Conservation (phyloP, 2,888 invertebrate species). For the Chymomyza amoena region DNA sequence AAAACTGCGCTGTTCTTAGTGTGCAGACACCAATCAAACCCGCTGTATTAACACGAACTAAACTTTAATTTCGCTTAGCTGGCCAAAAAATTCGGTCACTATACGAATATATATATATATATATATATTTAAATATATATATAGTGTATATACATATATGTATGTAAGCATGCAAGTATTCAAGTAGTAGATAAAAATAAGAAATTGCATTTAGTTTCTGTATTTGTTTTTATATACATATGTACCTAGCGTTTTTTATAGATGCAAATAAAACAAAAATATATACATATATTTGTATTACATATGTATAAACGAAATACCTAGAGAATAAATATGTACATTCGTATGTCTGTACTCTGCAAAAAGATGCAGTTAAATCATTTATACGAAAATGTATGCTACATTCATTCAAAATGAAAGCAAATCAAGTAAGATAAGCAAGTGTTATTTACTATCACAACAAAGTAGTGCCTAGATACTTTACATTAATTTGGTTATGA, state of each 20-base stretch:
- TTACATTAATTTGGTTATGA: no score
- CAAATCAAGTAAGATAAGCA: no score
- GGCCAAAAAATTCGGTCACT: background rate
- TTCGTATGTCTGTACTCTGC: background rate
- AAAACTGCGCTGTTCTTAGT: constrained; percentile 29
- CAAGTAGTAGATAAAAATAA: background rate
- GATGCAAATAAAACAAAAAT: constrained; percentile 40
- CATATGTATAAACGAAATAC: background rate
- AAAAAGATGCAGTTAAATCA: background rate
- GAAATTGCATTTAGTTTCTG: constrained; percentile 2
- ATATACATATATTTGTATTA: background rate
- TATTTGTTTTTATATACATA: background rate
- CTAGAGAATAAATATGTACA: constrained; percentile 3
- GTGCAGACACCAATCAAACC: constrained; percentile 72
- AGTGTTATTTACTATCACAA: no score
- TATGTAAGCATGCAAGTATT: no score
- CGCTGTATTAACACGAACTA: constrained; percentile 74
- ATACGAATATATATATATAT: background rate
- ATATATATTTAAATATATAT: no score
- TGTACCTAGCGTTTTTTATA: constrained; percentile 56
- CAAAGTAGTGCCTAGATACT: no score
- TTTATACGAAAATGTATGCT: no score
- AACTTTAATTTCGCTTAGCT: constrained; percentile 31
- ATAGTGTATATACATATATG: no score
- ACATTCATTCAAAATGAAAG: no score